Evolutionary conservation across 1,140 invertebrate species (phyloP).

Genomic region (Campoletis sonorensis): DNA sequence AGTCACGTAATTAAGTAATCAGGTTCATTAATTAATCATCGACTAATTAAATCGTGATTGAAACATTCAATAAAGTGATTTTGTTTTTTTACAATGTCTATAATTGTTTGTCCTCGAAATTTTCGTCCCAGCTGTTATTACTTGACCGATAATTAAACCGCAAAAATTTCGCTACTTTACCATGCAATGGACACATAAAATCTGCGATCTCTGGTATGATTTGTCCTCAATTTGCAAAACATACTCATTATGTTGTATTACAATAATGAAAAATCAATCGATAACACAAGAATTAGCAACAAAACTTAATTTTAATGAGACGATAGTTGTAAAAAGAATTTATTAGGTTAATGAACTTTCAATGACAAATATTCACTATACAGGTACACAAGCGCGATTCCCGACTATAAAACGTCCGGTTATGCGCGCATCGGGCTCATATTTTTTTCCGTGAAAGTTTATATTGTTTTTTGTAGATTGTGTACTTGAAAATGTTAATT

Average conservation of each 20-base stretch:
- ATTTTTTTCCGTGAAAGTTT: not conserved
- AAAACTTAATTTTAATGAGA: not conserved
- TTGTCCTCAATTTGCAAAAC: not conserved
- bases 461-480: not conserved
- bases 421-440: not conserved
- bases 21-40: too few relatives aligned
- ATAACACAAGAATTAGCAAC: not conserved
- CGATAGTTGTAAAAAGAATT: not conserved
- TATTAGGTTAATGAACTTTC: conserved; percentile 5
- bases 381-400: not conserved
- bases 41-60: too few relatives aligned
- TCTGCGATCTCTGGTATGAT: too few relatives aligned
- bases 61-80: not conserved
- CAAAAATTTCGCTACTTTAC: not conserved
- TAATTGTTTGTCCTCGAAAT: not conserved
- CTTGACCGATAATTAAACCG: not conserved
- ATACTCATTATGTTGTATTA: not conserved
- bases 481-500: not conserved
- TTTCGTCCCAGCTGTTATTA: not conserved
- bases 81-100: not conserved
- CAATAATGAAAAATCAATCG: not conserved
- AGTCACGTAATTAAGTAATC: too few relatives aligned
- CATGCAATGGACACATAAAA: not conserved
- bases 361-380: conserved; percentile 5
- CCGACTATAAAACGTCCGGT: conserved; percentile 9